Conservation (phyloP, 1,140 invertebrate species). For the Drosophila lacteicornis region DNA sequence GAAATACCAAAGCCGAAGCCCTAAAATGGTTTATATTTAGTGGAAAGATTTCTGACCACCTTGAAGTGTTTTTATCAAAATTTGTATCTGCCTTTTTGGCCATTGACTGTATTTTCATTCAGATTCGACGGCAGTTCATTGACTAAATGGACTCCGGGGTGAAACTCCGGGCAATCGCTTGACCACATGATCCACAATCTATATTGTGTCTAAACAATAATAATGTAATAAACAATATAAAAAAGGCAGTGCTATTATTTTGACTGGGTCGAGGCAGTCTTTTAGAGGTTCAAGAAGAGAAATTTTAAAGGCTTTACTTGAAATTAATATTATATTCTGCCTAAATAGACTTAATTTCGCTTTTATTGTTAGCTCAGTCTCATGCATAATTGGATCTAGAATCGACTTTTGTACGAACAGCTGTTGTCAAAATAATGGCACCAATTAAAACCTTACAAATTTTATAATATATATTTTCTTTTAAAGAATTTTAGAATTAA, state of each 20-base stretch:
- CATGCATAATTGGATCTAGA: conserved; percentile 8
- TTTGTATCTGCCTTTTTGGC: background rate
- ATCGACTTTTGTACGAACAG: background rate
- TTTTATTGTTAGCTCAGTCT: background rate
- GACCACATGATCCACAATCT: too few species aligned
- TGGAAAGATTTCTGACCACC: background rate
- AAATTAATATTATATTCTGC: background rate
- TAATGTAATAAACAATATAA: too few species aligned
- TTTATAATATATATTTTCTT: background rate
- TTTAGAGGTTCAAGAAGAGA: too few species aligned
- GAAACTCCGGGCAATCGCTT: too few species aligned
- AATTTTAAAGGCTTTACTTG: background rate
- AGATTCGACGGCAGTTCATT: too few species aligned
- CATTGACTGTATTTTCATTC: too few species aligned
- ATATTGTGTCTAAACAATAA: too few species aligned
- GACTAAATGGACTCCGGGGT: background rate
- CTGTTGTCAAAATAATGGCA: background rate
- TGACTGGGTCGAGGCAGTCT: background rate
- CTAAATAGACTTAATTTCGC: conserved; percentile 20
- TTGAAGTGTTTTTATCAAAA: background rate
- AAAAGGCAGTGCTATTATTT: too few species aligned
- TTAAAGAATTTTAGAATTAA: background rate
- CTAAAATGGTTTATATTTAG: background rate
- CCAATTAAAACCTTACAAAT: fast-evolving
- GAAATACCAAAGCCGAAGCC: background rate